These are phyloP conservation scores for Petrocephalus microphthalmus DNA, from an alignment of 2,113 vertebrate genomes.

Conservation along the genomic window DNA sequence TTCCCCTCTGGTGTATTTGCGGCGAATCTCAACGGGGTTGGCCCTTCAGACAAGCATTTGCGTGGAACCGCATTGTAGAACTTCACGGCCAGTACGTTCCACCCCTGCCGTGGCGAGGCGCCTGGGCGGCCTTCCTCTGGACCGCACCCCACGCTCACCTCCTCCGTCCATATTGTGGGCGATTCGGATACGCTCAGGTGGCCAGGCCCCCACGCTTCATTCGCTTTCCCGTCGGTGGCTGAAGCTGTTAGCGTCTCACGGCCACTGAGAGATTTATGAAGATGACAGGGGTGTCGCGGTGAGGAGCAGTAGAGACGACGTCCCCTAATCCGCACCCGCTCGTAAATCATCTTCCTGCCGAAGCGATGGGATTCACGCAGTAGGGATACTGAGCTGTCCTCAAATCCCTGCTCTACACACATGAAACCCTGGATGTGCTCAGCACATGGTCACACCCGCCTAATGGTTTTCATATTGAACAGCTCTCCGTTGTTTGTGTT, in stretches of 20 bases:
- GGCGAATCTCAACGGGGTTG: not conserved
- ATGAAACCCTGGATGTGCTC: not conserved
- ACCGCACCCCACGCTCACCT: constrained; percentile 10
- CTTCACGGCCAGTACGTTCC: not conserved
- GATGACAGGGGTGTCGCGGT: not conserved
- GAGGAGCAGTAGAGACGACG: not conserved
- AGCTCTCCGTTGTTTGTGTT: not conserved
- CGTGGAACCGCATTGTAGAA: not conserved
- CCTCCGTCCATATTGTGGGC: not conserved
- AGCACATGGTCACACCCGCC: not conserved
- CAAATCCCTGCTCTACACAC: not conserved
- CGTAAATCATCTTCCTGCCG: not conserved
- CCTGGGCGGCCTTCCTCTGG: not conserved
- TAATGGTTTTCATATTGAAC: not conserved
- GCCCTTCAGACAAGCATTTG: not conserved
- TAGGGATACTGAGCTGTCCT: not conserved
- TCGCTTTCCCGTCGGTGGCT: not conserved
- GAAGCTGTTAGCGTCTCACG: not conserved
- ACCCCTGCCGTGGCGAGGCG: not conserved
- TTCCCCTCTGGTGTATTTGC: not conserved
- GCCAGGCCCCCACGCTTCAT: not conserved
- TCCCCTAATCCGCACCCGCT: not conserved
- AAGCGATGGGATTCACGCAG: not conserved
- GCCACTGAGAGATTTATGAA: not conserved
- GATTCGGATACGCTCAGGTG: not conserved